Evolutionary conservation across 2,888 invertebrate genomes (phyloP), one percentile per base, ranked within the genome.

Genomic region (Chymomyza fuscimana): DNA sequence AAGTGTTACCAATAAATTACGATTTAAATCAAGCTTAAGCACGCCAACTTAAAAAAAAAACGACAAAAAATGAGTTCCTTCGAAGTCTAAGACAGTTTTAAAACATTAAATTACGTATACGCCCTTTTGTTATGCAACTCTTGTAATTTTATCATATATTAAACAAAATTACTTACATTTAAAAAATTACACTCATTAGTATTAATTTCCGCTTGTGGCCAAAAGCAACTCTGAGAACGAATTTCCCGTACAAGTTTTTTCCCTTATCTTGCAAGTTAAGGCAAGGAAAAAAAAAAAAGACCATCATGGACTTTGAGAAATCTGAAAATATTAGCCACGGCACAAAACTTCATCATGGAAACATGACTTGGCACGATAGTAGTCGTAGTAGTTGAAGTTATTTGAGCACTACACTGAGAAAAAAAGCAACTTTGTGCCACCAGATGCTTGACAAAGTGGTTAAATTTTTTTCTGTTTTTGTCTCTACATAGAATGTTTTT

Each of bases 301-400:
- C 5, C 51, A 56, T 50, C 40, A 46, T 12, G 40, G 40, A 46
- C 51, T 56, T 50, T 74, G 74, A 70, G 60, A 70, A 76, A 75
- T 77, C 80, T 76, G 75, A 72, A 75, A 76, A 77, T 79, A 76
- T 77, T 82, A 74, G 79, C 67, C 72, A 63, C 61, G 64, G 32
- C 65, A 62, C 73, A 56, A 58, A 84, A 80, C 72, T 86, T 82
- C 79, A 84, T 86, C 86, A 83, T 79, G 83, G 84, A 84, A 86
- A 83, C 86, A 83, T 86, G 86, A 86, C 82, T 86, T 86, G 84
- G 75, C 86, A 80, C 73, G 59, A 68, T 46, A 58, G 59, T 25
- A 16, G 32, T 7, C 16, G 54, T n/a, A 29, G 12, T 29, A 58
- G 29, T 52, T 19, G 32, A 32, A n/a, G 40, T 7, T 60, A 32